Conservation (phyloP, 2,113 vertebrate species). For the Meles meles region DNA sequence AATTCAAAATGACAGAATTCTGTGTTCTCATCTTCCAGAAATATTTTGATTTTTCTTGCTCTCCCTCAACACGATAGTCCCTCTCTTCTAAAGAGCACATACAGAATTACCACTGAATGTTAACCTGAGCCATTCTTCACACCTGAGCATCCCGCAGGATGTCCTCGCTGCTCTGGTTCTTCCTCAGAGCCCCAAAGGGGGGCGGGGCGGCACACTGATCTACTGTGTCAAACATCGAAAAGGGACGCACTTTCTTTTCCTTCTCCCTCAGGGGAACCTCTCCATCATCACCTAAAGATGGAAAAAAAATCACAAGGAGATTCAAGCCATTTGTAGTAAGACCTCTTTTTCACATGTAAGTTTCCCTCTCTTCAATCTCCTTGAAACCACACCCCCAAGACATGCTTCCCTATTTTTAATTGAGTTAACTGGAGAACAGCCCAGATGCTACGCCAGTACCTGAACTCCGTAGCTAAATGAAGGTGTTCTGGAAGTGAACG, state of each 20-base stretch:
- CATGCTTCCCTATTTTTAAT: not conserved
- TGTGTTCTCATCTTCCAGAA: not conserved
- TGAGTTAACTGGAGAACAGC: not conserved
- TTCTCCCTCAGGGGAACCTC: conserved; percentile 85
- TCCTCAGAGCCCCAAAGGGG: conserved; percentile 84
- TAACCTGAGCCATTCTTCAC: rapidly evolving
- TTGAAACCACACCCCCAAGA: not conserved
- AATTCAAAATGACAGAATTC: not conserved
- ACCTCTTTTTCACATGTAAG: rapidly evolving
- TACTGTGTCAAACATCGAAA: conserved; percentile 94
- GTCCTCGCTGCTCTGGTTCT: conserved; percentile 98
- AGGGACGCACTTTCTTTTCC: conserved; percentile 92
- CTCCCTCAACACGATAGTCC: not conserved
- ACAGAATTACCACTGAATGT: not conserved
- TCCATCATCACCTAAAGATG: conserved; percentile 77
- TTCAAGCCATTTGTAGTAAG: not conserved
- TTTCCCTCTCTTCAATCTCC: not conserved
- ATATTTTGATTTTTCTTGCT: not conserved
- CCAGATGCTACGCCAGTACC: not conserved
- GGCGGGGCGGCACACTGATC: conserved; percentile 80
- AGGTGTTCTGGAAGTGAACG: not conserved
- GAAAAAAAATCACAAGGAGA: not conserved
- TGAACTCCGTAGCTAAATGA: not conserved
- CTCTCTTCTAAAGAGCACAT: not conserved
- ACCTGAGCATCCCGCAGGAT: conserved; percentile 94